phyloP scores from a whole-genome alignment of 2,888 invertebrate species.

The Sarcophaga subvicina region DNA sequence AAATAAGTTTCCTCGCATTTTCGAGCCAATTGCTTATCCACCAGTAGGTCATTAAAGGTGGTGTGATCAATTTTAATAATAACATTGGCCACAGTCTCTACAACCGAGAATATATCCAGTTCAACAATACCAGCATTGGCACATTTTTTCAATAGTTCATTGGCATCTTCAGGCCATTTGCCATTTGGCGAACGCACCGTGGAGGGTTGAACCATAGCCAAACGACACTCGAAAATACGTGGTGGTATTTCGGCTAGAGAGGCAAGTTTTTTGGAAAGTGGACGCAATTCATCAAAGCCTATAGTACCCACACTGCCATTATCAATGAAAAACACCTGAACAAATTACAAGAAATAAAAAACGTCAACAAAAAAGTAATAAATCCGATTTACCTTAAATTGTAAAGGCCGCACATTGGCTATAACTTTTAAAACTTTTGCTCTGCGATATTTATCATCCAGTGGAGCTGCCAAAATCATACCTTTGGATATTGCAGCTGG shows the following conservation, averaged over 20 bases:
- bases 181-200: slow-evolving; percentile 84
- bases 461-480: slow-evolving; percentile 84
- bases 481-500: slow-evolving; percentile 81
- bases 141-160: slow-evolving; percentile 81
- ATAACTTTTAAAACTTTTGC: slow-evolving; percentile 83
- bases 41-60: slow-evolving; percentile 85
- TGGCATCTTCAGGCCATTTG: slow-evolving; percentile 85
- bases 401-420: slow-evolving; percentile 71
- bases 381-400: slow-evolving; percentile 73
- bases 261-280: slow-evolving; percentile 74
- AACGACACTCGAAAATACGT: slow-evolving; percentile 87
- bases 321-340: slow-evolving; percentile 88
- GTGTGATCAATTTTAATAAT: slow-evolving; percentile 83
- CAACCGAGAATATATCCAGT: slow-evolving; percentile 86
- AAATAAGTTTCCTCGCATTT: slow-evolving; percentile 88
- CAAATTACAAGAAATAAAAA: not conserved
- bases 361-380: not conserved
- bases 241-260: slow-evolving; percentile 82
- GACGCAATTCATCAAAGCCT: slow-evolving; percentile 81
- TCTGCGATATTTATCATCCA: slow-evolving; percentile 83
- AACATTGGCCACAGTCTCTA: slow-evolving; percentile 87
- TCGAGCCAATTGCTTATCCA: slow-evolving; percentile 86
- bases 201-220: slow-evolving; percentile 88
- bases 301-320: slow-evolving; percentile 86
- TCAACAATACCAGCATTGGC: slow-evolving; percentile 79